Evolutionary conservation across 2,888 invertebrate species (phyloP).

Genomic region (Agonum fuliginosum): DNA sequence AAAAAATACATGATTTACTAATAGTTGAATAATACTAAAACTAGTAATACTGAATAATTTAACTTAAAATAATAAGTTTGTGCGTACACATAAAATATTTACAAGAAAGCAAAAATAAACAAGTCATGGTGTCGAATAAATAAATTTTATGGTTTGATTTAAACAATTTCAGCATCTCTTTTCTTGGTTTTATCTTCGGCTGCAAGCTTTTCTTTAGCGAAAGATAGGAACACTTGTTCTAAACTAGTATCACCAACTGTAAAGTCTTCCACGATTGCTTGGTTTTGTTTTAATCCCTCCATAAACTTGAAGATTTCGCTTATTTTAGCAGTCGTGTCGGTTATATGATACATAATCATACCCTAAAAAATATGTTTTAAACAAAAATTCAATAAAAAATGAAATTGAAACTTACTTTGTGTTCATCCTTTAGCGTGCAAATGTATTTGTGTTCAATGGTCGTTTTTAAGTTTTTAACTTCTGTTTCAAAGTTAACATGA

Average conservation of each 20-base stretch:
- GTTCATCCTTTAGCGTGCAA: conserved; percentile 68
- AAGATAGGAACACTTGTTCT: conserved; percentile 85
- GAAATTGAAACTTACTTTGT: conserved; percentile 65
- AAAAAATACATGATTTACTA: too few species aligned
- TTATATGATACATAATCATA: conserved; percentile 82
- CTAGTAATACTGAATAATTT: too few species aligned
- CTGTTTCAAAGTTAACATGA: background rate
- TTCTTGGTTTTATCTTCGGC: background rate
- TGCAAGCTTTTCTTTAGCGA: conserved; percentile 75
- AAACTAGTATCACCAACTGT: conserved; percentile 87
- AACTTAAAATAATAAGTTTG: background rate
- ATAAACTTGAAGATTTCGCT: conserved; percentile 82
- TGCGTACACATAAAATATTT: background rate
- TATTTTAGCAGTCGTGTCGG: conserved; percentile 78
- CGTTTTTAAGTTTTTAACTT: conserved; percentile 31
- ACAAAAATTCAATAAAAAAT: background rate
- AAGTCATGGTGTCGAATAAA: too few species aligned
- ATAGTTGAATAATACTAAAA: too few species aligned
- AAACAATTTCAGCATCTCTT: background rate
- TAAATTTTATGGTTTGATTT: too few species aligned
- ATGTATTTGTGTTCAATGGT: conserved; percentile 55
- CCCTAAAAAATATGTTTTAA: conserved; percentile 77
- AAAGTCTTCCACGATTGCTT: conserved; percentile 82
- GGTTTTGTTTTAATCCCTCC: conserved; percentile 73
- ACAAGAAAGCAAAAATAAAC: too few species aligned